These are phyloP conservation scores for Siniperca chuatsi DNA, from an alignment of 2,113 vertebrate genomes.

Conservation along the genomic window DNA sequence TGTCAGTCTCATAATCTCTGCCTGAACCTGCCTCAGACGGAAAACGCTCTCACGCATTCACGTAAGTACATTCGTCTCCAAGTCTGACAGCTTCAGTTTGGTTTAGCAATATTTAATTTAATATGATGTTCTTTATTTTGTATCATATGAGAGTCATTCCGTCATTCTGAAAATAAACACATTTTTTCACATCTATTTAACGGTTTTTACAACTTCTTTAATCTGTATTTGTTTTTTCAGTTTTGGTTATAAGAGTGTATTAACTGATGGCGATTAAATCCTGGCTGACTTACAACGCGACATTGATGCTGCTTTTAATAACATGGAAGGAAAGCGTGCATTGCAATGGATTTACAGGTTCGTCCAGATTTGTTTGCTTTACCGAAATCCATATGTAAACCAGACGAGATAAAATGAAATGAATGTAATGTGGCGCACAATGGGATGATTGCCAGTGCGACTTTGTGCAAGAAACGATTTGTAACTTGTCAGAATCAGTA, in stretches of 20 bases:
- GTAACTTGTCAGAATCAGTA: no score
- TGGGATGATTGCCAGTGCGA: no score
- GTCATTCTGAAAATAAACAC: no score
- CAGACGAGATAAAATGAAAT: background rate
- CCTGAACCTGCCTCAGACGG: background rate
- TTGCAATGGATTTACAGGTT: slow-evolving; percentile 50
- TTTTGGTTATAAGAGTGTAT: no score
- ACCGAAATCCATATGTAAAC: background rate
- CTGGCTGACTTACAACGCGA: background rate
- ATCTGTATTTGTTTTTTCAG: background rate
- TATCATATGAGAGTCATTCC: background rate
- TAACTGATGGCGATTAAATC: slow-evolving; percentile 38
- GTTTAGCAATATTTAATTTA: background rate
- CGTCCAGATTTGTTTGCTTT: background rate
- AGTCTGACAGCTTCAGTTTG: background rate
- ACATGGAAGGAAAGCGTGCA: slow-evolving; percentile 15
- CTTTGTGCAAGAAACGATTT: background rate
- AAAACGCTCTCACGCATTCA: background rate
- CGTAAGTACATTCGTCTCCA: background rate
- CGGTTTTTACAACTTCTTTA: background rate
- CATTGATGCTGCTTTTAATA: slow-evolving; percentile 54
- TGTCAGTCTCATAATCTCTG: background rate
- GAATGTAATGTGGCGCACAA: background rate
- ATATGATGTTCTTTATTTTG: background rate
- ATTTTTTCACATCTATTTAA: background rate